These are phyloP conservation scores for Cyrtorhinus lividipennis DNA, from an alignment of 1,140 invertebrate genomes.

Conservation along the genomic window DNA sequence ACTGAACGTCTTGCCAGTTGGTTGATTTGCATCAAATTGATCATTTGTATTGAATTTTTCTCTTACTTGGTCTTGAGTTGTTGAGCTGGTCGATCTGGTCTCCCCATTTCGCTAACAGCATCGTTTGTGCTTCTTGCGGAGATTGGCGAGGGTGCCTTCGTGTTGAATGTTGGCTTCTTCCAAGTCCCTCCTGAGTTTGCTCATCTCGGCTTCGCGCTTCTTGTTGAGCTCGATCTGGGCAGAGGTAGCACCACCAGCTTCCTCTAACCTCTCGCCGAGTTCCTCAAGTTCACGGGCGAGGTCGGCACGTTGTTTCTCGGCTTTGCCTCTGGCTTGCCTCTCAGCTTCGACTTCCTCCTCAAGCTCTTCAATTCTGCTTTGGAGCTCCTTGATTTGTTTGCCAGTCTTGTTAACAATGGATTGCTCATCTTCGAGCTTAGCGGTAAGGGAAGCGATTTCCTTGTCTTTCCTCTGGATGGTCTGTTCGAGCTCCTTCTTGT, in stretches of 20 bases:
- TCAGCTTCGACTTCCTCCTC: constrained; percentile 97
- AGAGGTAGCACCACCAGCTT: constrained; percentile 96
- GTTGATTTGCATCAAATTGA: too few relatives aligned
- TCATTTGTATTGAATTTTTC: too few relatives aligned
- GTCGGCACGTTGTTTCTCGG: constrained; percentile 94
- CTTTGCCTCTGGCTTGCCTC: constrained; percentile 88
- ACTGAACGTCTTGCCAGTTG: too few relatives aligned
- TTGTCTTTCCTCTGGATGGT: constrained; percentile 94
- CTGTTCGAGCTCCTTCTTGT: constrained; percentile 96
- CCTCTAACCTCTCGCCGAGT: constrained; percentile 90
- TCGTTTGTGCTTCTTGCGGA: constrained; percentile 99
- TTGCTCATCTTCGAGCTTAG: constrained; percentile 97
- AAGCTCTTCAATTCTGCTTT: constrained; percentile 91
- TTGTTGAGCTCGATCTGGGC: constrained; percentile 99
- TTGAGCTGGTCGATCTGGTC: constrained; percentile 99
- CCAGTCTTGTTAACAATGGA: constrained; percentile 80
- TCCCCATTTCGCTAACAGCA: constrained; percentile 89
- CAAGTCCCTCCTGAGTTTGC: constrained; percentile 93
- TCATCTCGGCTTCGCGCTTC: constrained; percentile 95
- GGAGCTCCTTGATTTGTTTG: constrained; percentile 98
- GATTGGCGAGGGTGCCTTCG: constrained; percentile 82
- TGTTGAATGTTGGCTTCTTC: constrained; percentile 98
- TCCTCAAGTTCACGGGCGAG: constrained; percentile 93
- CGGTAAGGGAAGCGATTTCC: constrained; percentile 83
- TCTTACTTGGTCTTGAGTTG: constrained; percentile 95